These are phyloP conservation scores for Hiodon alosoides DNA, from an alignment of 2,113 vertebrate genomes.

Conservation along the genomic window DNA sequence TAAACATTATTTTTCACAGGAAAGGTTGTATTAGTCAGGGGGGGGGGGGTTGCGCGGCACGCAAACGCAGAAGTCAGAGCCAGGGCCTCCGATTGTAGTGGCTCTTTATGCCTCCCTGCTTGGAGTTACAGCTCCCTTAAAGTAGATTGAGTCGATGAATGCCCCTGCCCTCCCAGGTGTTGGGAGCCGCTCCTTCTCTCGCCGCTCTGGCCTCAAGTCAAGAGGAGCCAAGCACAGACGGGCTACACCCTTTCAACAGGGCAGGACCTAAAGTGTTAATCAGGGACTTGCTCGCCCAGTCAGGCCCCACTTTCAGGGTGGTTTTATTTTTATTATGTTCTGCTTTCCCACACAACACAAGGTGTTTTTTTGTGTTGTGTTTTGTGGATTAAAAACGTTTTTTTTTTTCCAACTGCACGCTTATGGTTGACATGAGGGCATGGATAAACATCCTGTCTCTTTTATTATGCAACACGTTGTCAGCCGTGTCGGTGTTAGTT, in stretches of 20 bases:
- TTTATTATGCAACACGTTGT: too few relatives aligned
- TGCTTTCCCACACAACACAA: too few relatives aligned
- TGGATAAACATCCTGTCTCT: neutral
- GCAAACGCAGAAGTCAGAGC: neutral
- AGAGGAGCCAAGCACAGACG: neutral
- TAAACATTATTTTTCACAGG: constrained; percentile 57
- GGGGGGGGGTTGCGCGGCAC: neutral
- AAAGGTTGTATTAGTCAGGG: constrained; percentile 27
- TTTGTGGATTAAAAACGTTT: neutral
- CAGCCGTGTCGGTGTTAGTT: too few relatives aligned
- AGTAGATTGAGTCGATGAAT: constrained; percentile 3
- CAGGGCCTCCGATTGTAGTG: neutral
- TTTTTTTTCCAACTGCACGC: neutral
- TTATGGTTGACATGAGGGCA: too few relatives aligned
- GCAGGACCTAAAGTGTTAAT: constrained; percentile 33
- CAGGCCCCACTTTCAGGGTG: neutral
- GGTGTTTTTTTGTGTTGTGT: neutral
- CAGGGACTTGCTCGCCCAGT: constrained; percentile 24
- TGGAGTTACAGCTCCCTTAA: constrained; percentile 5
- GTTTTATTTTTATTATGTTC: neutral
- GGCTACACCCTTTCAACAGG: constrained; percentile 11
- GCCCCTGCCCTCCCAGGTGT: too few relatives aligned
- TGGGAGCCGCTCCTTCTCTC: neutral
- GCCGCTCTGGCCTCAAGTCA: neutral
- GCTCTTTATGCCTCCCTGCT: neutral